Percentiles rank a stretch among this genome's conserved stretches.
These are phyloP conservation scores for Acanthosepion lycidas DNA, from an alignment of 2,888 invertebrate genomes.

Conservation along the genomic window DNA sequence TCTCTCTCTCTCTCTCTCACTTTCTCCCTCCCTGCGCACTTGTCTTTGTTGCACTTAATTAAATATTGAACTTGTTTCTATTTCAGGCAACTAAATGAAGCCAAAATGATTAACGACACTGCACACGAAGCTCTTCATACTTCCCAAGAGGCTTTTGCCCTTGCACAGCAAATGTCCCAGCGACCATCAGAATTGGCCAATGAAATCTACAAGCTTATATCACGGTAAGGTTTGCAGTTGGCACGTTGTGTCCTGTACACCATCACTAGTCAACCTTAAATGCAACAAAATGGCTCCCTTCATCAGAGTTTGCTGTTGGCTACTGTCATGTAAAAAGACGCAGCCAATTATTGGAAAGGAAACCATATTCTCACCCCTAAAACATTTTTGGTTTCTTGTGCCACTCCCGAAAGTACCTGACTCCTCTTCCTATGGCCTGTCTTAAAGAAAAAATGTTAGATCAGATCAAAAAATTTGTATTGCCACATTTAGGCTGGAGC, in stretches of 20 bases:
- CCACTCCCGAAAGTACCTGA: no score
- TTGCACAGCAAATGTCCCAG: slow-evolving; percentile 81
- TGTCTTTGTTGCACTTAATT: no score
- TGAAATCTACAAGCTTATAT: slow-evolving; percentile 73
- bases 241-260: not conserved
- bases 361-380: no score
- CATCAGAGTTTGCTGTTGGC: not conserved
- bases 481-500: no score
- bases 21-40: not conserved
- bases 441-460: no score
- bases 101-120: slow-evolving; percentile 83
- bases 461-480: no score
- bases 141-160: slow-evolving; percentile 85
- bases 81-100: slow-evolving; percentile 80
- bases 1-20: no score
- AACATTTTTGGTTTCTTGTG: no score
- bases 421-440: no score
- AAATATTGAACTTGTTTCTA: not conserved
- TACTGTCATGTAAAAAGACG: no score
- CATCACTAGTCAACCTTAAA: not conserved
- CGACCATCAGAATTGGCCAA: slow-evolving; percentile 66
- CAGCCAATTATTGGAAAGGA: no score
- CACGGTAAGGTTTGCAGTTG: slow-evolving; percentile 67
- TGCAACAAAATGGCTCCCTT: not conserved
- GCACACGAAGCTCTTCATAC: slow-evolving; percentile 88